Base-by-base conservation (phyloP, 1,140 invertebrate species). In the Formica selysi region DNA sequence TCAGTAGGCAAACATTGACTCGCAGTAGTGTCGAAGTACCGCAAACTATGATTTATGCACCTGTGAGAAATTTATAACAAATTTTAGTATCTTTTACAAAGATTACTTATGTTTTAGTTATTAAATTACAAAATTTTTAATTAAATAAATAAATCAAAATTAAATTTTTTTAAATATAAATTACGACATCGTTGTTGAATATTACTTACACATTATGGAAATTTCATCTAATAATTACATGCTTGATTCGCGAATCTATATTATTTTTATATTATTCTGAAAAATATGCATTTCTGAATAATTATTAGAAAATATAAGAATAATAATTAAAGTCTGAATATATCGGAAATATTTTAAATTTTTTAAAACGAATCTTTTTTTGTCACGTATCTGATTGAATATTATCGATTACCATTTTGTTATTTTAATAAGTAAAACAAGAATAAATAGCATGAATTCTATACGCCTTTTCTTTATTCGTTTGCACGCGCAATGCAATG, bases 1-100 rank as follows among this genome's bases (percentile, higher is more conserved):
- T 32, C 44, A 29, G 7, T 51, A n/a, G 22, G 16, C 44, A 71
- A 71, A 71, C 68, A 71, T 48, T 70, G 41, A 44, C 41, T 71
- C 44, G 68, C 26, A 29, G 68, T 29, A 29, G n/a, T 3, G 41
- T 38, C 48, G 5, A 48, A 71, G 26, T 51, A 70, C 26, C 26
- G 41, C 41, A 71, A 71, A 71, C 26, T 71, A 26, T 8, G n/a
- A 41, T 71, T 71, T 51, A 51, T 48, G 8, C 36, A 3, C 32
- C 29, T 4, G 26, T 8, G 7, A 51, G 16, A 51, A 48, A 16
- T 51, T 71, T 19, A 38, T 22, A 22, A 41, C 32, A 41, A 67
- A 32, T 4, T 44, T 32, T 7, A 44, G 1, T 5, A 29, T 71
- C 16, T 0, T 51, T 29, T 71, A 38, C 6, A 41, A 67, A 16